These are phyloP conservation scores for Hydroisotoma schaefferi DNA, from an alignment of 2,888 invertebrate genomes.

Conservation along the genomic window DNA sequence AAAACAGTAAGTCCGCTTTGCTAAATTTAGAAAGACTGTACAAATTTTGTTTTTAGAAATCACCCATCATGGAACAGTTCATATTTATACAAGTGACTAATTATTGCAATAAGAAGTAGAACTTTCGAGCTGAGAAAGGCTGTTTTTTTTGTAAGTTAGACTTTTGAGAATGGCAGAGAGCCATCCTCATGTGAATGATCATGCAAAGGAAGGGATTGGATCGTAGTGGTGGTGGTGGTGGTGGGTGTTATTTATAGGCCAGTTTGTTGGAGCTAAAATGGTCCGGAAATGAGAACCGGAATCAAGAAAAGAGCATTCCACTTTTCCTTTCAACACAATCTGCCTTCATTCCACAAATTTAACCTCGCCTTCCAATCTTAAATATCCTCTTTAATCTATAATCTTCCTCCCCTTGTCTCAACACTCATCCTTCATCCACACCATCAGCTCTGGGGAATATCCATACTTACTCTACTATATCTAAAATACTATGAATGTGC, in stretches of 20 bases:
- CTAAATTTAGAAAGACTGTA: too few relatives aligned
- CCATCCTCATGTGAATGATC: slow-evolving; percentile 8
- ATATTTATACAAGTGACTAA: too few relatives aligned
- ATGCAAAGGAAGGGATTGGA: slow-evolving; percentile 5
- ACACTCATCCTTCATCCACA: neutral
- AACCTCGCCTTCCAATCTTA: neutral
- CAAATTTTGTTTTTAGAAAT: too few relatives aligned
- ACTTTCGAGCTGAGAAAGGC: too few relatives aligned
- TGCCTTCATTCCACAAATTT: slow-evolving; percentile 8
- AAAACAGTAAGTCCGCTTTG: too few relatives aligned
- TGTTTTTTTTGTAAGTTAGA: too few relatives aligned
- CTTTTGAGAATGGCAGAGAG: slow-evolving; percentile 8
- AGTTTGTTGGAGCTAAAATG: slow-evolving; percentile 30
- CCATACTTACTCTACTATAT: too few relatives aligned
- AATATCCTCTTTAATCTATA: neutral
- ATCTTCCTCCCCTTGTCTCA: neutral
- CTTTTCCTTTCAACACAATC: slow-evolving; percentile 30
- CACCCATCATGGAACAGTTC: too few relatives aligned
- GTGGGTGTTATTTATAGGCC: slow-evolving; percentile 33
- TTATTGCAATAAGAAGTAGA: too few relatives aligned
- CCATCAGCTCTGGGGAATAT: too few relatives aligned
- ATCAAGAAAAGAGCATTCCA: slow-evolving; percentile 38
- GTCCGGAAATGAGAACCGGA: slow-evolving; percentile 45
- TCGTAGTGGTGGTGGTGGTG: slow-evolving; percentile 1
- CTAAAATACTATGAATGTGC: too few relatives aligned